Percentiles rank a stretch among this genome's conserved stretches.
These are phyloP conservation scores for Mustelus asterias DNA, from an alignment of 2,113 vertebrate species.

Conservation along the genomic window DNA sequence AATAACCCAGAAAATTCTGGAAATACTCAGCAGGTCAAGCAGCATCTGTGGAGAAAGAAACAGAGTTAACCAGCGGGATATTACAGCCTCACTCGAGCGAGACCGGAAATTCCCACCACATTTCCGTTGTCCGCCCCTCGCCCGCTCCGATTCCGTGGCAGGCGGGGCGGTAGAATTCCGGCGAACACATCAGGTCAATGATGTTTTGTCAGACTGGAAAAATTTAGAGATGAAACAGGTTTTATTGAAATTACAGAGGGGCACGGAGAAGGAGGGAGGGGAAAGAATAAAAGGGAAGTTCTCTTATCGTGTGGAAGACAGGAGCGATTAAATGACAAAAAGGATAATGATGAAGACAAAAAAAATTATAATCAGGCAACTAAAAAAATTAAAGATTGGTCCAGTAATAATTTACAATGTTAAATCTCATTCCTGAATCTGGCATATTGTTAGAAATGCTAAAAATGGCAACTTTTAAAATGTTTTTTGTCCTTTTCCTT, in stretches of 20 bases:
- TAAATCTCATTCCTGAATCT: neutral
- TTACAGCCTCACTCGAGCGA: too few species aligned
- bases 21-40: neutral
- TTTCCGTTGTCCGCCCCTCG: too few species aligned
- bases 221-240: neutral
- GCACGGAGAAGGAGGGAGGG: neutral
- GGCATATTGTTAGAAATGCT: neutral
- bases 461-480: neutral
- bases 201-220: neutral
- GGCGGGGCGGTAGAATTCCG: too few species aligned
- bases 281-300: neutral
- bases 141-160: too few species aligned
- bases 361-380: too few species aligned
- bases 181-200: neutral
- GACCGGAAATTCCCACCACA: too few species aligned
- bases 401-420: neutral
- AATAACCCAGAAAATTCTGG: neutral
- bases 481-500: neutral
- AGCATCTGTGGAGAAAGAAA: neutral
- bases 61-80: neutral
- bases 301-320: too few species aligned
- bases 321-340: too few species aligned
- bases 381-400: neutral
- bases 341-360: too few species aligned
- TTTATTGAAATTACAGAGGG: neutral